phyloP scores from a whole-genome alignment of 2,113 vertebrate genomes.

The Phoxinus phoxinus region DNA sequence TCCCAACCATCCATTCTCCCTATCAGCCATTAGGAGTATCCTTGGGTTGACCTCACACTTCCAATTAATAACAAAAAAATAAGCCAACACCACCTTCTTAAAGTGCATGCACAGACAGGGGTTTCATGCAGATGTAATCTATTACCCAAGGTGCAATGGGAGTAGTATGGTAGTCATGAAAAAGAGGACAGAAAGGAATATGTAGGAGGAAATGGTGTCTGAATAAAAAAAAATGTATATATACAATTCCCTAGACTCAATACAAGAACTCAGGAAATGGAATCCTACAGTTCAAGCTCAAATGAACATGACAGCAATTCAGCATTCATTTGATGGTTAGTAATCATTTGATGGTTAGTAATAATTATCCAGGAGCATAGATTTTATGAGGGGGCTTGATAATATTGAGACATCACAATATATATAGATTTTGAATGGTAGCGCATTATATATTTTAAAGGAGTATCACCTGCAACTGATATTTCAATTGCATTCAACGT shows the following conservation, averaged over 20 bases:
- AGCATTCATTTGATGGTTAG: background rate
- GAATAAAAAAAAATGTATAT: background rate
- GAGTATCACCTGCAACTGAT: too few species aligned
- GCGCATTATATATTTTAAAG: too few species aligned
- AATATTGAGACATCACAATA: background rate
- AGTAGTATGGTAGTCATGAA: constrained; percentile 4
- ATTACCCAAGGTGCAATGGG: constrained; percentile 57
- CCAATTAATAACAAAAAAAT: constrained; percentile 61
- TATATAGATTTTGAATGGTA: background rate
- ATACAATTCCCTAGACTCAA: background rate
- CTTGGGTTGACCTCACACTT: constrained; percentile 56
- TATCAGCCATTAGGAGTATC: constrained; percentile 60
- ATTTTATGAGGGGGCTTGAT: background rate
- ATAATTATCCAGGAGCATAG: background rate
- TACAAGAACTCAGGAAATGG: background rate
- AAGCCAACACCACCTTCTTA: constrained; percentile 59
- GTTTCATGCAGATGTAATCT: constrained; percentile 58
- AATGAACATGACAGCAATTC: background rate
- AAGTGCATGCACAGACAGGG: constrained; percentile 57
- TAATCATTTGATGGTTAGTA: background rate
- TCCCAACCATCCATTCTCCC: constrained; percentile 49
- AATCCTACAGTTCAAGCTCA: background rate
- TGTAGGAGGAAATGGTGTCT: constrained; percentile 3
- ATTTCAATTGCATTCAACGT: too few species aligned
- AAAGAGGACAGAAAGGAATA: constrained; percentile 34